Evolutionary conservation across 2,113 vertebrate genomes (phyloP), one percentile per base, ranked within the genome.

Genomic region (Neodon shergylaensis): DNA sequence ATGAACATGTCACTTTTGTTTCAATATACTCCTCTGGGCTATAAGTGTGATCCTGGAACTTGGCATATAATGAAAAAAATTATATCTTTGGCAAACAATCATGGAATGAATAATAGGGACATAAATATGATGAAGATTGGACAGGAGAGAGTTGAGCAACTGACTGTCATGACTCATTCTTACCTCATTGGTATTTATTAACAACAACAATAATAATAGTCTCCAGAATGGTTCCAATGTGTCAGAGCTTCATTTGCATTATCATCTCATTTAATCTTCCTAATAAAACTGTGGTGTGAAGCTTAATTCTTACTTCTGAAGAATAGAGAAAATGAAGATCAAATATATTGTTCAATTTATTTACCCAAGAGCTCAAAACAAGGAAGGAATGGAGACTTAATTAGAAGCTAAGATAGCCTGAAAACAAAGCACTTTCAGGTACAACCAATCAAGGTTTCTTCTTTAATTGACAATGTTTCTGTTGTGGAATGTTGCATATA

Each of bases 131-230:
- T 74, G 85, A 87, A 88, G 54, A 94, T 17, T 68, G 85, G 95
- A 82, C 10, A 95, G 47, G 17, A 49, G 44, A 95, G 44, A 28
- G 28, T 95, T 97, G 92, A 95, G 92, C 86, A 96, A 94, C 33
- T 78, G 94, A 66, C 47, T 89, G 44, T 39, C 8, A 54, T 97
- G 96, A 96, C 65, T 98, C 95, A 97, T 42, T 91, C 77, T 96
- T 91, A 92, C 88, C 73, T 94, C 94, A 94, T 78, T 94, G 24
- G 21, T 74, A 96, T 91, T 96, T 96, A 88, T 95, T 95, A 92
- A 92, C 68, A 97, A 74, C 82, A 96, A 94, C 19, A 97, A 89
- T 17, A 95, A 85, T 90, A 93, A 65, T 90, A 65, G 77, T 54
- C 73, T 89, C n/a, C 12, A 54, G 68, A 87, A 93, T 58, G 82